phyloP scores from a whole-genome alignment of 1,140 invertebrate species.

The Oryctes rhinoceros region DNA sequence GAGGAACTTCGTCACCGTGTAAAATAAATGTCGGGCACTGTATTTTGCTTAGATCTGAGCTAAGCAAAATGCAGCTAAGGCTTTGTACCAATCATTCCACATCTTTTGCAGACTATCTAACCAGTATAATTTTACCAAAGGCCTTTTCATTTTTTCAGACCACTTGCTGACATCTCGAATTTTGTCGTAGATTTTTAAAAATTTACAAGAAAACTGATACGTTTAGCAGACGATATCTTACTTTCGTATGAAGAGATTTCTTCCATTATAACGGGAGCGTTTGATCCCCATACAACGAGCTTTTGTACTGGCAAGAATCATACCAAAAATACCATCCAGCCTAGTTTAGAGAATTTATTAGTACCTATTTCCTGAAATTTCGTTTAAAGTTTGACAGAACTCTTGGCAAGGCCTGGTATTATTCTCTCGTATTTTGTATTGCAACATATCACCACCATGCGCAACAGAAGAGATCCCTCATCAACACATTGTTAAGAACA shows the following conservation, averaged over 20 bases:
- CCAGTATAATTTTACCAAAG: constrained; percentile 79
- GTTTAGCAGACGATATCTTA: constrained; percentile 52
- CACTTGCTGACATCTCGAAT: constrained; percentile 77
- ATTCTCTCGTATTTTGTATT: too few relatives aligned
- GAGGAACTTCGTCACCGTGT: constrained; percentile 82
- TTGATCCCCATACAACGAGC: constrained; percentile 80
- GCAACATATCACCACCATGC: too few relatives aligned
- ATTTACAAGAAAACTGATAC: background rate
- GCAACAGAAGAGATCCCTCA: too few relatives aligned
- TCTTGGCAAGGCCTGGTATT: too few relatives aligned
- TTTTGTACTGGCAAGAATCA: constrained; percentile 80
- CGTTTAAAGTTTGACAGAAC: too few relatives aligned
- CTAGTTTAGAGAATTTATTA: constrained; percentile 78
- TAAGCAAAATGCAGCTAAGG: too few relatives aligned
- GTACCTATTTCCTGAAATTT: constrained; percentile 67
- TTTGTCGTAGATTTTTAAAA: constrained; percentile 53
- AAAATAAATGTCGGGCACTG: constrained; percentile 80
- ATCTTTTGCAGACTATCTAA: constrained; percentile 73
- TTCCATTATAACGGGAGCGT: constrained; percentile 74
- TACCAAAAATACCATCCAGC: constrained; percentile 85
- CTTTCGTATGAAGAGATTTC: constrained; percentile 75
- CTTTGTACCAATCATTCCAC: constrained; percentile 80
- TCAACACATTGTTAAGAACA: too few relatives aligned
- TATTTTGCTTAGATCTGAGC: constrained; percentile 72
- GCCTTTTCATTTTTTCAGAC: constrained; percentile 80